A percentile compares a stretch with the other conserved stretches of the same genome.
phyloP scores from a whole-genome alignment of 2,888 invertebrate genomes.

The Disparrhopalites patrizii region DNA sequence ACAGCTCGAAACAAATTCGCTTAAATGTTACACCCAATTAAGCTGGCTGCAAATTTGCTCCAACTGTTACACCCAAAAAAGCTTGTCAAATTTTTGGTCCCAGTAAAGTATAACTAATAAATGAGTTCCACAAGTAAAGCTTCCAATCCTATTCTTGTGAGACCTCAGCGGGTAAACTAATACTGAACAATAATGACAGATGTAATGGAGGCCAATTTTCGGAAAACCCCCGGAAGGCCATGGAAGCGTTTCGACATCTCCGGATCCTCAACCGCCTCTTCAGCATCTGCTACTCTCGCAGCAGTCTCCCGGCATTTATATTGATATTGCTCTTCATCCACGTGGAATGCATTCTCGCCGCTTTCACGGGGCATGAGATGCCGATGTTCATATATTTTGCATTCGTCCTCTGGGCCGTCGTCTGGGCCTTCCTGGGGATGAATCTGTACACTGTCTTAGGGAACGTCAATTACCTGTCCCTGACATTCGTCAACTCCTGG shows the following conservation, averaged over 20 bases:
- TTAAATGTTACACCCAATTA: no score
- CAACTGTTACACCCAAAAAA: background rate
- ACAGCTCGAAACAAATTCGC: no score
- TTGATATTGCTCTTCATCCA: background rate
- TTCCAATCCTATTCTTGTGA: no score
- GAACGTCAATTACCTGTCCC: background rate
- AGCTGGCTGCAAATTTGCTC: background rate
- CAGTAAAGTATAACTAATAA: no score
- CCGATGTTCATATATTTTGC: background rate
- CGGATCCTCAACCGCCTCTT: background rate
- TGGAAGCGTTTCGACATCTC: background rate
- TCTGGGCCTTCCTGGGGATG: background rate
- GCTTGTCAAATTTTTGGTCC: background rate
- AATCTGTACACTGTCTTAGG: background rate
- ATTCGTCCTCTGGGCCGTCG: background rate
- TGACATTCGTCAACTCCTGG: slow-evolving; percentile 9
- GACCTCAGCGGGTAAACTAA: no score
- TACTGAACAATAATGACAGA: no score
- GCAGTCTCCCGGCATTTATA: background rate
- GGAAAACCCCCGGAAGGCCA: background rate
- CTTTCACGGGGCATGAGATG: background rate
- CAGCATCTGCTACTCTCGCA: background rate
- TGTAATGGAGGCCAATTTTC: background rate
- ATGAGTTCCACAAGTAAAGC: no score
- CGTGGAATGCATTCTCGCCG: background rate